Conservation (phyloP, 2,113 vertebrate species). For the Dermatemys mawii region DNA sequence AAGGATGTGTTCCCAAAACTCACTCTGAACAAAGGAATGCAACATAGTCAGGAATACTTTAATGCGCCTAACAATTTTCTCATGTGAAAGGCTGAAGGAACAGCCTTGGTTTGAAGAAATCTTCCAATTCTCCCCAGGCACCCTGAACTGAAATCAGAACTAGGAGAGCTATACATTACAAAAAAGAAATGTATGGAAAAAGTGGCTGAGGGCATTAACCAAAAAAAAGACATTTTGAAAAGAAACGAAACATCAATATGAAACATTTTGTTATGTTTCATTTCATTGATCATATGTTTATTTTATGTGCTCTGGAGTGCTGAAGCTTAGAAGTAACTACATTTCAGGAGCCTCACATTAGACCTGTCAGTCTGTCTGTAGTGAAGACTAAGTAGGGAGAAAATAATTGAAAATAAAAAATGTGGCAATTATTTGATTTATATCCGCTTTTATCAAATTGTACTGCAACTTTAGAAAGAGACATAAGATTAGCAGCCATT, state of each 20-base stretch:
- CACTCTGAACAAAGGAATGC: constrained; percentile 90
- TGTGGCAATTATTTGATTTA: constrained; percentile 73
- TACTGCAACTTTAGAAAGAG: constrained; percentile 44
- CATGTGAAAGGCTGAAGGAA: constrained; percentile 91
- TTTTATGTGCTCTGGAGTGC: constrained; percentile 79
- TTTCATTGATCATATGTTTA: constrained; percentile 84
- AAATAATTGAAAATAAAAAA: constrained; percentile 55
- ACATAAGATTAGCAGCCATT: constrained; percentile 47
- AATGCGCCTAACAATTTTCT: constrained; percentile 90
- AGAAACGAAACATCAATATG: constrained; percentile 80
- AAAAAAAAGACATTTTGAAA: constrained; percentile 76
- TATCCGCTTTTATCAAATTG: constrained; percentile 59
- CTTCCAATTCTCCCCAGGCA: constrained; percentile 83
- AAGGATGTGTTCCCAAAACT: constrained; percentile 96
- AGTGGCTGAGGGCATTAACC: constrained; percentile 76
- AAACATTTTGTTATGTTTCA: constrained; percentile 83
- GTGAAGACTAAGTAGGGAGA: constrained; percentile 64
- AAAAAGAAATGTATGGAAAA: constrained; percentile 79
- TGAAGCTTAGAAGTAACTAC: constrained; percentile 76
- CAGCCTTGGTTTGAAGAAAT: constrained; percentile 80
- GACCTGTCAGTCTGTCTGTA: constrained; percentile 74
- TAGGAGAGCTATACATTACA: constrained; percentile 81
- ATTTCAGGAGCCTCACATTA: constrained; percentile 79
- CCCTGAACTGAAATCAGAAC: constrained; percentile 82
- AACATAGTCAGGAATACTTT: constrained; percentile 87